Evolutionary conservation across 2,113 vertebrate species (phyloP), one percentile per base, ranked within the genome.

Genomic region (Calidris pugnax): DNA sequence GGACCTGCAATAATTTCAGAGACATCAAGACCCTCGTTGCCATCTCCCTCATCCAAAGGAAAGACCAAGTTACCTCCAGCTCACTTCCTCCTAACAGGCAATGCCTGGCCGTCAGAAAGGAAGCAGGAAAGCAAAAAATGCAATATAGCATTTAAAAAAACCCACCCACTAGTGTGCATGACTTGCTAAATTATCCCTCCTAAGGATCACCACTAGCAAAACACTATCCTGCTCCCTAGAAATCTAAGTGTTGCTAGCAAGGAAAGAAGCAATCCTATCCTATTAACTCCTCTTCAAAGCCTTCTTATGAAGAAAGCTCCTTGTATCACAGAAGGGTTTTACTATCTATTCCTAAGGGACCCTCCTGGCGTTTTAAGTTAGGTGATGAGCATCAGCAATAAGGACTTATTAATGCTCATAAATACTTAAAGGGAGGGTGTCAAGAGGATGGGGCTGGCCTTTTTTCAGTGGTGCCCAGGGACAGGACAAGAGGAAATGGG

Each of bases 41-140:
- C n/a, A n/a, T n/a, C n/a, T n/a, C n/a, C n/a, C n/a, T n/a, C n/a
- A n/a, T n/a, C n/a, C n/a, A n/a, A n/a, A n/a, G n/a, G n/a, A n/a
- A n/a, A n/a, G n/a, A n/a, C n/a, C n/a, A n/a, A n/a, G n/a, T n/a
- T n/a, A n/a, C n/a, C n/a, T n/a, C n/a, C n/a, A n/a, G n/a, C n/a
- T n/a, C n/a, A n/a, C n/a, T n/a, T n/a, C n/a, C 67, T 24, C 56
- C 35, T 37, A 59, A 51, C 1, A 4, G 0, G 3, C 33, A 10
- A 10, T 0, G 13, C 6, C 51, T 56, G 64, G 43, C 28, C 6
- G 17, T 24, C 5, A 0, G 17, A 76, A 84, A 87, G 39, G 48
- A 75, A 71, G 53, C 30, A 14, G 1, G 45, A 89, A 85, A 81
- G 60, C 57, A 78, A 85, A n/a, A 81, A 85, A 37, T 4, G 26